Percentiles rank a stretch among this genome's conserved stretches.
Conservation (phyloP, 2,797 vertebrate genomes). For the Gymnocypris eckloni region DNA sequence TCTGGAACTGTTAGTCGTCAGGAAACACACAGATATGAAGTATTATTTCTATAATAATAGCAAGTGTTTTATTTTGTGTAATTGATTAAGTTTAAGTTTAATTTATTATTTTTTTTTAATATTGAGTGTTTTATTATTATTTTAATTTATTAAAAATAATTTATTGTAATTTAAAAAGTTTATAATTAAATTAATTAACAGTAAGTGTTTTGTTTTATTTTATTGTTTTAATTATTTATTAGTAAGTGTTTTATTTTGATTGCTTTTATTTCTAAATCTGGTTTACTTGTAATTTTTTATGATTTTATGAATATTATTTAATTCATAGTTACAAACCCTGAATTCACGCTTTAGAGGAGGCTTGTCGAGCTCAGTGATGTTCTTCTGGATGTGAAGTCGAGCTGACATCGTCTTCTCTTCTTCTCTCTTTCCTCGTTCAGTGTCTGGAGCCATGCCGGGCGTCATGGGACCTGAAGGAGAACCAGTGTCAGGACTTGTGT, state of each 20-base stretch:
- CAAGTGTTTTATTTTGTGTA: background rate
- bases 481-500: slow-evolving; percentile 93
- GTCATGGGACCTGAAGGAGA: slow-evolving; percentile 90
- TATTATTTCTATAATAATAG: too few species aligned
- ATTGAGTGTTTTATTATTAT: too few species aligned
- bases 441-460: slow-evolving; percentile 97
- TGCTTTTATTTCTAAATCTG: background rate
- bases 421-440: slow-evolving; percentile 74
- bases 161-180: background rate
- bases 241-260: background rate
- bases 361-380: slow-evolving; percentile 18
- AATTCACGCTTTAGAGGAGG: slow-evolving; percentile 14
- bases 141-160: too few species aligned
- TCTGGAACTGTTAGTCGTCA: too few species aligned
- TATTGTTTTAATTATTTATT: background rate
- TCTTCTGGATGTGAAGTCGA: slow-evolving; percentile 16
- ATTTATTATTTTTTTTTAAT: too few species aligned
- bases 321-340: background rate
- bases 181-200: background rate
- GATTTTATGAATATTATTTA: background rate
- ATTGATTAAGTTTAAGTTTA: too few species aligned
- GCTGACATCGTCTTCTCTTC: background rate
- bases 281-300: background rate
- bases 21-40: too few species aligned
- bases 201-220: background rate